Base-by-base conservation (phyloP, 2,797 vertebrate species). In the Oceanodroma leucorhoa region DNA sequence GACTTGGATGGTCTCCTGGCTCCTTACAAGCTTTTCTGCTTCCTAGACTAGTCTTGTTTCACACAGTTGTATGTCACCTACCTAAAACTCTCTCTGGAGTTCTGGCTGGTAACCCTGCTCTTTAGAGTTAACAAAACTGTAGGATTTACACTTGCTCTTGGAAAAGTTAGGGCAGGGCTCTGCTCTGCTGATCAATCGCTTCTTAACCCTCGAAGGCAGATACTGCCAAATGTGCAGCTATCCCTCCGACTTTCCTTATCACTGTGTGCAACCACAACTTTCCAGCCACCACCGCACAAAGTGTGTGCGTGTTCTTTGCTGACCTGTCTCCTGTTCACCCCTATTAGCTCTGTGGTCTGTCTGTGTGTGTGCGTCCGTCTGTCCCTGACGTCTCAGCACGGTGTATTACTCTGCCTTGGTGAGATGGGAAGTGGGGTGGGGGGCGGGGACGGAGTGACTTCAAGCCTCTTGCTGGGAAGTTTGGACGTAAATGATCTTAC, bases 331-430 rank as follows among this genome's bases (percentile, higher is more conserved):
- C 26, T 64, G 20, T 32, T 83, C 21, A 6, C 11, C 19, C 34
- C 1, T 3, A 0, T 67, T 20, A 51, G 51, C 43, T 69, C 67
- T 58, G 55, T 76, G 64, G 15, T 66, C 66, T 2, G 0, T 6
- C 0, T 48, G 23, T 30, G 13, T 62, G 19, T 55, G 29, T 30
- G 13, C 55, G 14, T 30, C 27, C 0, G 2, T 48, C 51, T 3
- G 11, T 65, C 61, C 40, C 45, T 43, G 58, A 23, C 40, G 27
- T 36, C 73, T 61, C 84, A 55, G 60, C 30, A 48, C 0, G 5
- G 15, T 45, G 38, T 46, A 12, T 34, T 62, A 9, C 5, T 77
- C 50, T 58, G 67, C 43, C 41, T 72, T 30, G 54, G 43, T 81
- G 61, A 79, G 36, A 21, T 48, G 50, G 21, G 55, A 34, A 34